phyloP scores from a whole-genome alignment of 2,888 invertebrate species.

The Hypselothyrea guttata region DNA sequence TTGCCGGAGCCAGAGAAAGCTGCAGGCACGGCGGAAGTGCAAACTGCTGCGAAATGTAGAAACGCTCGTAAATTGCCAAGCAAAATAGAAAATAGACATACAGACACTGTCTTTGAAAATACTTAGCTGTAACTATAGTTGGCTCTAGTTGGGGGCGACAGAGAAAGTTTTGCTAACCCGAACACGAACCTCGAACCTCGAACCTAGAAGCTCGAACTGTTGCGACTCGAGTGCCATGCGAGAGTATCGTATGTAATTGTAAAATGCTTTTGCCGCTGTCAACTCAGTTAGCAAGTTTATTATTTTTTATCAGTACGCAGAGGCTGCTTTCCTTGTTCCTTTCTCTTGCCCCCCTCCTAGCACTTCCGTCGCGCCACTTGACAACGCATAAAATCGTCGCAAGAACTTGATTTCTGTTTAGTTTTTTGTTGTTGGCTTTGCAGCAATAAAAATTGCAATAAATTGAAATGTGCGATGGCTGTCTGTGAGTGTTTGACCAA shows the following conservation, averaged over 20 bases:
- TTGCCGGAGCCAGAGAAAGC: constrained; percentile 13
- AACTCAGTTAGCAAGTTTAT: constrained; percentile 56
- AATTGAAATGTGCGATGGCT: constrained; percentile 63
- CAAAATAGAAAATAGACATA: constrained; percentile 22
- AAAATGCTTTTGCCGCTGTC: constrained; percentile 56
- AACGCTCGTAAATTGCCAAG: constrained; percentile 25
- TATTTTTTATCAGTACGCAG: constrained; percentile 51
- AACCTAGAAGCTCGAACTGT: background rate
- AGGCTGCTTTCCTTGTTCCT: background rate
- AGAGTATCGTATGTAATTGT: constrained; percentile 60
- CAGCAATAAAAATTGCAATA: constrained; percentile 69
- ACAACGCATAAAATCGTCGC: constrained; percentile 61
- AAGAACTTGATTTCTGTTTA: constrained; percentile 20
- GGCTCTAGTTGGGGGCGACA: constrained; percentile 13
- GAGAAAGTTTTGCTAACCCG: constrained; percentile 38
- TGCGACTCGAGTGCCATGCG: background rate
- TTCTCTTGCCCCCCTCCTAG: background rate
- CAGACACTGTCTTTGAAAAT: constrained; percentile 33
- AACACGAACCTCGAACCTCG: constrained; percentile 8
- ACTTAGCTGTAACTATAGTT: constrained; percentile 10
- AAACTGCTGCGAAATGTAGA: constrained; percentile 56
- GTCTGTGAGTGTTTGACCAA: constrained; percentile 41
- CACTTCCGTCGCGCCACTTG: constrained; percentile 37
- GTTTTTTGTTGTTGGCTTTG: constrained; percentile 1
- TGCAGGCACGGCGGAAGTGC: constrained; percentile 53